Percentiles rank a stretch among this genome's conserved stretches.
These are phyloP conservation scores for Diabrotica balteata DNA, from an alignment of 2,888 invertebrate genomes.

Conservation along the genomic window DNA sequence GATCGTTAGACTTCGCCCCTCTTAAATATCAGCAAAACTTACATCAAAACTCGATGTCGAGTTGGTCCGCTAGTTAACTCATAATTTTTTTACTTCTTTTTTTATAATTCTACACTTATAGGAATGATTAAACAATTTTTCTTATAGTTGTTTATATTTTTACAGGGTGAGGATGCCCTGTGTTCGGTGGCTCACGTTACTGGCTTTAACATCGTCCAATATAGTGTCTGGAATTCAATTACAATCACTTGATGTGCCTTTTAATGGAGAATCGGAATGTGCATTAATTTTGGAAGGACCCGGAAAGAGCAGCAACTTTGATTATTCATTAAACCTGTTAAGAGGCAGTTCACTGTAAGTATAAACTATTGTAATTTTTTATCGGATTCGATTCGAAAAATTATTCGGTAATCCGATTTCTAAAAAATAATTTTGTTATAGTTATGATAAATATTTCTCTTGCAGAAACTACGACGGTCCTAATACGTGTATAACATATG, in stretches of 20 bases:
- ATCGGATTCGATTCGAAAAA: no score
- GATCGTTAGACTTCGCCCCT: no score
- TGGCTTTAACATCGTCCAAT: conserved; percentile 14
- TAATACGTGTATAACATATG: conserved; percentile 86
- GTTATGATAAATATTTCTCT: conserved; percentile 50
- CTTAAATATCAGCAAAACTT: no score
- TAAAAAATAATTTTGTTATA: neutral
- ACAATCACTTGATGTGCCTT: conserved; percentile 52
- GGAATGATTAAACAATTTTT: neutral
- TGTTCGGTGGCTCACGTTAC: conserved; percentile 4
- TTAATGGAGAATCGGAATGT: conserved; percentile 67
- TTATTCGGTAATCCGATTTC: no score
- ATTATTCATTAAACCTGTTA: conserved; percentile 84
- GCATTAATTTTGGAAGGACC: conserved; percentile 80
- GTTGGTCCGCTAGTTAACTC: no score
- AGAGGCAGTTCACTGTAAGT: conserved; percentile 63
- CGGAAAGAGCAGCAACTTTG: conserved; percentile 81
- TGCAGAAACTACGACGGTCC: conserved; percentile 73
- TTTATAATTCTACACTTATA: no score
- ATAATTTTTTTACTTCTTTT: no score
- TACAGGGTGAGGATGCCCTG: conserved; percentile 17
- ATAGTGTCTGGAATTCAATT: conserved; percentile 51
- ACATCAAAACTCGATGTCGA: no score
- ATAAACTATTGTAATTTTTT: neutral
- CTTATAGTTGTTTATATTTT: conserved; percentile 4